Percentiles rank a stretch among this genome's conserved stretches.
Evolutionary conservation across 2,113 vertebrate genomes (phyloP).

Genomic region (Erythrocercus mccallii): DNA sequence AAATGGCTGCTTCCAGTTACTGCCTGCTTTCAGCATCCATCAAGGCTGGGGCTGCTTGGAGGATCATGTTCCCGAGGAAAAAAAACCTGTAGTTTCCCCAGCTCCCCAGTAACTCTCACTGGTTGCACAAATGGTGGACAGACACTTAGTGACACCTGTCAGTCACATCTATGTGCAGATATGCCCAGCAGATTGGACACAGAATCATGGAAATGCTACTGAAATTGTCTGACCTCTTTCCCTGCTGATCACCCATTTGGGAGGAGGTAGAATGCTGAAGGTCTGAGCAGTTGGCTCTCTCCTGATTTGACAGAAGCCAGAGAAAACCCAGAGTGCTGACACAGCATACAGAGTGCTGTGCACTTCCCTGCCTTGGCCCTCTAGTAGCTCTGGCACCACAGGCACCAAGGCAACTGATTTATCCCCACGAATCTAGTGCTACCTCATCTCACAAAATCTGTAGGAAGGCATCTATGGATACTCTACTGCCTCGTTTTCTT

Average conservation of each 20-base stretch:
- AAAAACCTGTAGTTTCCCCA: rapidly evolving
- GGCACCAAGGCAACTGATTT: background rate
- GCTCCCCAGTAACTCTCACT: background rate
- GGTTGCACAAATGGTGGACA: rapidly evolving
- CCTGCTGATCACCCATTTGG: rapidly evolving
- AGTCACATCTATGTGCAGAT: background rate
- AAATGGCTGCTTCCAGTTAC: background rate
- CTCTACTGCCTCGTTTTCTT: background rate
- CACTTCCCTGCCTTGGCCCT: background rate
- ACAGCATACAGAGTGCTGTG: background rate
- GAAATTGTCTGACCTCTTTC: background rate
- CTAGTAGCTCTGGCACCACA: background rate
- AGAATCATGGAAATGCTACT: rapidly evolving
- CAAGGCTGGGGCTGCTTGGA: background rate
- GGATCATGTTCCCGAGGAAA: background rate
- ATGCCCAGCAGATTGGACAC: background rate
- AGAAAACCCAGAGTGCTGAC: background rate
- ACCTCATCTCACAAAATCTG: background rate
- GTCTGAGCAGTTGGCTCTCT: background rate
- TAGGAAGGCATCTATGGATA: background rate
- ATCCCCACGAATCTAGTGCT: background rate
- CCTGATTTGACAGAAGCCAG: background rate
- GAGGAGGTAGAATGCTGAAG: background rate
- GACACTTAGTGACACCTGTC: background rate
- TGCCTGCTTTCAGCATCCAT: background rate